These are phyloP conservation scores for Lontra canadensis DNA, from an alignment of 2,113 vertebrate species.

Conservation along the genomic window DNA sequence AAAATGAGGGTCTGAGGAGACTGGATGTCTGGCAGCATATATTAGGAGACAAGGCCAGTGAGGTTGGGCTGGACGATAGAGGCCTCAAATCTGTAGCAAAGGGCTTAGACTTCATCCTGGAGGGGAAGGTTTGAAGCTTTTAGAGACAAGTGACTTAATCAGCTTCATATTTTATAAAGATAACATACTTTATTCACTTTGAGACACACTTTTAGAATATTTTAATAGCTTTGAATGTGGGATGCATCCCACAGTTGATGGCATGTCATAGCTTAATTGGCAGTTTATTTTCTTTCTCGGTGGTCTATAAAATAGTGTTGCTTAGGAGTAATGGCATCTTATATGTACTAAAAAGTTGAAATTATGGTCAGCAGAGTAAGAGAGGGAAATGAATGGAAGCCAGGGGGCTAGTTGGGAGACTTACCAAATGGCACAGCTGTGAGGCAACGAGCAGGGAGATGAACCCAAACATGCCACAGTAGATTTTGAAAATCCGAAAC, in stretches of 20 bases:
- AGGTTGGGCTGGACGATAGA: not conserved
- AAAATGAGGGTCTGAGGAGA: not conserved
- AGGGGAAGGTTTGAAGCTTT: not conserved
- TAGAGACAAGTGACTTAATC: not conserved
- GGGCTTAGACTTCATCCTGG: not conserved
- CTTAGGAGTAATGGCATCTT: not conserved
- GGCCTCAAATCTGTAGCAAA: not conserved
- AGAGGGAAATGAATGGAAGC: not conserved
- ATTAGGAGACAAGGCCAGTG: not conserved
- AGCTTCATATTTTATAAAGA: not conserved
- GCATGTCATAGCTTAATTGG: not conserved
- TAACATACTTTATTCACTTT: not conserved
- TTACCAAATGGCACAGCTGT: not conserved
- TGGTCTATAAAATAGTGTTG: not conserved
- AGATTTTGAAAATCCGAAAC: not conserved
- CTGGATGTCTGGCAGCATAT: not conserved
- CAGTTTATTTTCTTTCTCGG: constrained; percentile 14
- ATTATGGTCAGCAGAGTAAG: not conserved
- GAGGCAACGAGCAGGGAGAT: too few species aligned
- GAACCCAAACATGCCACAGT: not conserved
- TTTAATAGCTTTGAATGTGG: not conserved
- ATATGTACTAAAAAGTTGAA: constrained; percentile 12
- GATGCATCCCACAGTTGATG: not conserved
- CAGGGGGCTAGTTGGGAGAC: not conserved
- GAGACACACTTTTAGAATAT: not conserved